A percentile compares a stretch with the other conserved stretches of the same genome.
Conservation (phyloP, 2,888 invertebrate species). For the Ryuthela nishihirai region DNA sequence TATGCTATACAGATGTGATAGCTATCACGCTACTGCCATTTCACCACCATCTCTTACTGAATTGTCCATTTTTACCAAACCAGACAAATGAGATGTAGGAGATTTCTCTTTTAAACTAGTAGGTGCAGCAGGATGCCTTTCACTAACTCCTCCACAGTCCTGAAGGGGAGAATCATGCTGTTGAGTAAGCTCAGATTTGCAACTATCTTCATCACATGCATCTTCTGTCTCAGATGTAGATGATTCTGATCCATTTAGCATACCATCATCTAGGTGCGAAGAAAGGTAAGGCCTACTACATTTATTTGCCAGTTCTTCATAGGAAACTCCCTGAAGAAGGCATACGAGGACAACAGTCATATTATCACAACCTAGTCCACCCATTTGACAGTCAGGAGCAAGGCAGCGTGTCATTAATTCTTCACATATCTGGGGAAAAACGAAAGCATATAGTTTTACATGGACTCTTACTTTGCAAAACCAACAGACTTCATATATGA, state of each 20-base stretch:
- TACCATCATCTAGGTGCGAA: conserved; percentile 1
- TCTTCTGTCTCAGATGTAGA: conserved; percentile 34
- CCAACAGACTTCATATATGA: too few relatives aligned
- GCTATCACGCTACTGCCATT: conserved; percentile 30
- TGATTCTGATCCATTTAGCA: conserved; percentile 23
- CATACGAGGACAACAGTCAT: conserved; percentile 95
- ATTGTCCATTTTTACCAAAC: conserved; percentile 22
- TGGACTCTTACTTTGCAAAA: too few relatives aligned
- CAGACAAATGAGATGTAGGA: conserved; percentile 10
- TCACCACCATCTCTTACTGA: conserved; percentile 27
- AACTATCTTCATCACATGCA: conserved; percentile 27
- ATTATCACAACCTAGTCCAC: conserved; percentile 96
- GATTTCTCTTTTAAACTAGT: conserved; percentile 6
- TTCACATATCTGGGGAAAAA: conserved; percentile 84
- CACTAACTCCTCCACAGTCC: conserved; percentile 4
- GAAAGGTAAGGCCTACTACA: conserved; percentile 43
- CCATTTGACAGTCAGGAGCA: conserved; percentile 95
- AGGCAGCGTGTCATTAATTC: conserved; percentile 90
- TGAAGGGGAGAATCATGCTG: conserved; percentile 7
- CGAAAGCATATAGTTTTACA: too few relatives aligned
- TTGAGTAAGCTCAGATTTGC: conserved; percentile 15
- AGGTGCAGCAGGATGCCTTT: conserved; percentile 9
- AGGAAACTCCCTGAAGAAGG: conserved; percentile 58
- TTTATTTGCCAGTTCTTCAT: conserved; percentile 50
- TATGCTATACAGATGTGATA: not conserved